Percentiles rank a stretch among this genome's conserved stretches.
These are phyloP conservation scores for Spodoptera litura DNA, from an alignment of 1,140 invertebrate species.

Conservation along the genomic window DNA sequence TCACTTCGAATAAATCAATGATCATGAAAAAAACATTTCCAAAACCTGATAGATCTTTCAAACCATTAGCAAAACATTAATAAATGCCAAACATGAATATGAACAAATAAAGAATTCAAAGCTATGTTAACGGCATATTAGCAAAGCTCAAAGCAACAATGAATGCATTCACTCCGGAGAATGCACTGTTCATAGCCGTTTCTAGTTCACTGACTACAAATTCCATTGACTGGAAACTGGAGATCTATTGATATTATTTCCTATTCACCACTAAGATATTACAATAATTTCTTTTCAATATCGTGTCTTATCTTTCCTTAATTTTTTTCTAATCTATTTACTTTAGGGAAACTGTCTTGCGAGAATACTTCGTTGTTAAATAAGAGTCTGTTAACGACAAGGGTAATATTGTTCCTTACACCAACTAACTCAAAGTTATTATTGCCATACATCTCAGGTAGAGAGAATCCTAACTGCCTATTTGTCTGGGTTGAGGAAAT, in stretches of 20 bases:
- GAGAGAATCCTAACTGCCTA: conserved; percentile 6
- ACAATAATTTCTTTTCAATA: not conserved
- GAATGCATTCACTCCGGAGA: not conserved
- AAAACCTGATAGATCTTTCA: too few species aligned
- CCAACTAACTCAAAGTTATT: conserved; percentile 39
- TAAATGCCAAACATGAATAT: not conserved
- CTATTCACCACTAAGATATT: not conserved
- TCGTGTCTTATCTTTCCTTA: not conserved
- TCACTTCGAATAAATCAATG: too few species aligned
- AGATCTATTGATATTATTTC: conserved; percentile 1
- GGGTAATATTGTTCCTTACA: not conserved
- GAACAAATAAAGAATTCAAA: not conserved
- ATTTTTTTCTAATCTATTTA: not conserved
- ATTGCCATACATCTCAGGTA: conserved; percentile 24
- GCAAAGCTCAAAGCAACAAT: conserved; percentile 10
- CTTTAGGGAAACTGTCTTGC: not conserved
- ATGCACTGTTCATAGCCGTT: conserved; percentile 14
- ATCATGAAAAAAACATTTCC: too few species aligned
- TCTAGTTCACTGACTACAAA: conserved; percentile 22
- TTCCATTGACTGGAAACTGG: not conserved
- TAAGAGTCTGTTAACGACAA: not conserved
- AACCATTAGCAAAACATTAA: not conserved
- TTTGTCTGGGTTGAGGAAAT: not conserved
- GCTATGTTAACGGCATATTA: conserved; percentile 12
- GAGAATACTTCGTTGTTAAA: not conserved